A percentile compares a stretch with the other conserved stretches of the same genome.
These are phyloP conservation scores for Megaceryle maxima DNA, from an alignment of 2,113 vertebrate species.

Conservation along the genomic window DNA sequence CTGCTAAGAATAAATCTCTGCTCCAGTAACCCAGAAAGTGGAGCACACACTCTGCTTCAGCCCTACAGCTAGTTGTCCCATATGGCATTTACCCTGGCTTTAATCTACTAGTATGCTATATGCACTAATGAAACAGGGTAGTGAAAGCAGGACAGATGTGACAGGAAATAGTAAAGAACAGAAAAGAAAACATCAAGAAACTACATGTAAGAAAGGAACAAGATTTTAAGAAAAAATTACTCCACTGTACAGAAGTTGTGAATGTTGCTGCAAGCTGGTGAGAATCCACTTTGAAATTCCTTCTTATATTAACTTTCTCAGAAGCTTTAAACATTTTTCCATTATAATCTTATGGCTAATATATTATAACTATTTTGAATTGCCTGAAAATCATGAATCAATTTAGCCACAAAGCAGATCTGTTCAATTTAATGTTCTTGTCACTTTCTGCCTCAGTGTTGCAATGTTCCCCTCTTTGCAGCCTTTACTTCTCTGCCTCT, in stretches of 20 bases:
- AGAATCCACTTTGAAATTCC: neutral
- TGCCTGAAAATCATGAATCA: constrained; percentile 25
- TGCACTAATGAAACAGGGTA: neutral
- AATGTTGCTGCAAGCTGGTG: neutral
- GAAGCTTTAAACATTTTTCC: constrained; percentile 17
- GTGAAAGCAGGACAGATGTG: neutral
- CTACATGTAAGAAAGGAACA: neutral
- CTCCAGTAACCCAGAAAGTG: constrained; percentile 18
- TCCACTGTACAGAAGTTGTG: neutral
- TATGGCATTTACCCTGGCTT: neutral
- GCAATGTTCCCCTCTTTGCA: neutral
- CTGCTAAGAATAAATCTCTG: neutral
- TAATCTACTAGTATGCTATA: neutral
- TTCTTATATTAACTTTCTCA: constrained; percentile 13
- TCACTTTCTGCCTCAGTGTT: neutral
- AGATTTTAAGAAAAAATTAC: neutral
- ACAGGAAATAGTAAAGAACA: neutral
- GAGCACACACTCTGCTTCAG: neutral
- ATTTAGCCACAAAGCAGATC: constrained; percentile 16
- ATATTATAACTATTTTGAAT: constrained; percentile 47
- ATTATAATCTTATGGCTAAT: constrained; percentile 20
- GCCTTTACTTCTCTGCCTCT: neutral
- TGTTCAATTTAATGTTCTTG: constrained; percentile 20
- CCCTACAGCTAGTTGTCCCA: neutral
- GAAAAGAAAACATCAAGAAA: neutral